These are phyloP conservation scores for Aphelenchoides fujianensis DNA, from an alignment of 1,140 invertebrate species.

Conservation along the genomic window DNA sequence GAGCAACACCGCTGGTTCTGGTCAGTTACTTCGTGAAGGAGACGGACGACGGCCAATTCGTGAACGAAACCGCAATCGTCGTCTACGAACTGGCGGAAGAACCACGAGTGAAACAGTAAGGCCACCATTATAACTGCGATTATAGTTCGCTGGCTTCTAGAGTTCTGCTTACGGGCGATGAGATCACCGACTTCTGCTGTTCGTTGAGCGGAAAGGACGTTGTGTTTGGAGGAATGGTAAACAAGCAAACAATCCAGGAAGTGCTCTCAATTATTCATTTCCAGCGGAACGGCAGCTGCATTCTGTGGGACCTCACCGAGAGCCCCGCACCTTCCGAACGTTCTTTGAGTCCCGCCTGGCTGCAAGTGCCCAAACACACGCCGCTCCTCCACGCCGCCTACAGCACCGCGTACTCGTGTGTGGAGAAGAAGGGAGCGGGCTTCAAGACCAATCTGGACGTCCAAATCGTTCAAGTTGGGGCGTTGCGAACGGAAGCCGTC, in stretches of 20 bases:
- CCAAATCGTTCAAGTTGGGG: background rate
- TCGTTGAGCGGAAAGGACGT: background rate
- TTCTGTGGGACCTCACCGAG: slow-evolving; percentile 2
- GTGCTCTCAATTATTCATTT: no score
- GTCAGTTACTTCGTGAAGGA: background rate
- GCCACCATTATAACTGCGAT: no score
- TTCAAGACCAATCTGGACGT: background rate
- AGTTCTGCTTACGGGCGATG: background rate
- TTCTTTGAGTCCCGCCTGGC: background rate
- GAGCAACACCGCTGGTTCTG: background rate
- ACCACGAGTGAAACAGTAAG: background rate
- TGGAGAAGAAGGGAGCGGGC: background rate
- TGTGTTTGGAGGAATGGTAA: background rate
- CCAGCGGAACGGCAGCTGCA: background rate
- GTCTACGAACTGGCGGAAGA: background rate
- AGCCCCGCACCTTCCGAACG: no score
- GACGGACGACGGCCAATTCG: background rate
- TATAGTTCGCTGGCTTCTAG: no score
- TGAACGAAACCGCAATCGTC: background rate
- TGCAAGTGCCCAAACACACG: background rate
- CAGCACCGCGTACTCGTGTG: background rate
- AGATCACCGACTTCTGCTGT: slow-evolving; percentile 2
- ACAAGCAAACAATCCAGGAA: background rate
- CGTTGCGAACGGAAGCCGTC: background rate
- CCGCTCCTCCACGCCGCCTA: background rate